Evolutionary conservation across 37 sponge, comb jelly and placozoan species (phyloP).

Genomic region (Ianthella basta): DNA sequence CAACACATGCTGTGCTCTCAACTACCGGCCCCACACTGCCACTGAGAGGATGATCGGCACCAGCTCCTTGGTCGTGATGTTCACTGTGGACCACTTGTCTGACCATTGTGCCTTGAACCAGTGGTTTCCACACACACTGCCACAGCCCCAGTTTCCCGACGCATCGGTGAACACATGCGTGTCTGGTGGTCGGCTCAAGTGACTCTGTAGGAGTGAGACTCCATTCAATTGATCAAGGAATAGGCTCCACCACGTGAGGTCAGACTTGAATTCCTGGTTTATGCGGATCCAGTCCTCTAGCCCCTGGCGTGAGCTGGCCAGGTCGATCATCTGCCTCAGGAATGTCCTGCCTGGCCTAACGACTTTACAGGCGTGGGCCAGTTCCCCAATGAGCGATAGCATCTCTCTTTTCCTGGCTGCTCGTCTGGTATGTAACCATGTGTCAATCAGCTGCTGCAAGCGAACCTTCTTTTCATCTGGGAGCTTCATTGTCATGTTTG

Average conservation of each 20-base stretch:
- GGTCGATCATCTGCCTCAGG: not conserved
- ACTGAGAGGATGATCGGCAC: slow-evolving; percentile 49
- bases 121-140: slow-evolving; percentile 21
- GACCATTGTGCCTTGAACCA: slow-evolving; percentile 49
- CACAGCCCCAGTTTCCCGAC: slow-evolving; percentile 35
- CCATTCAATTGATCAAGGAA: slow-evolving; percentile 56
- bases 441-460: too few species aligned
- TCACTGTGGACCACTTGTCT: not conserved
- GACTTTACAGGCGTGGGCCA: not conserved
- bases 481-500: too few species aligned
- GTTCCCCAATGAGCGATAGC: not conserved
- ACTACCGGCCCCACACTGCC: slow-evolving; percentile 51
- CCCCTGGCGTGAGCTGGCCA: not conserved
- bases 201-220: not conserved
- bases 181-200: slow-evolving; percentile 18
- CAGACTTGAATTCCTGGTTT: slow-evolving; percentile 25
- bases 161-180: slow-evolving; percentile 48
- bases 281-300: slow-evolving; percentile 40
- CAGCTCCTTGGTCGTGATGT: slow-evolving; percentile 55
- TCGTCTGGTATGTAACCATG: not conserved
- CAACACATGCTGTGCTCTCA: slow-evolving; percentile 36
- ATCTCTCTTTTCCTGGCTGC: not conserved
- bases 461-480: too few species aligned
- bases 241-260: slow-evolving; percentile 56
- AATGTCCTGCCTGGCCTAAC: slow-evolving; percentile 1